phyloP scores from a whole-genome alignment of 2,888 invertebrate species.

The Drosophila mulleri region DNA sequence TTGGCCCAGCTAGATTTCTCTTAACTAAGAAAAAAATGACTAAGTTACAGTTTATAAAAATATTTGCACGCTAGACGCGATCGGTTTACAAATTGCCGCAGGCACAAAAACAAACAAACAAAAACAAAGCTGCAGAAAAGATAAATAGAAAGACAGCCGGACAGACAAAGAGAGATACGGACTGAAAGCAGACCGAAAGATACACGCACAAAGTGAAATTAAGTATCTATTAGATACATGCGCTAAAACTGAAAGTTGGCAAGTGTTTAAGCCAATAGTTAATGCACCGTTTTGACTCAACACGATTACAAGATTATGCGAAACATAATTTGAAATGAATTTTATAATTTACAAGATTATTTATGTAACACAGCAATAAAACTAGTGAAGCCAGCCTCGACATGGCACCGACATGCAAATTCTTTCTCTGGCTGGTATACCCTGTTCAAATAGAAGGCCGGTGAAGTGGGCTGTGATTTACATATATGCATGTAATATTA shows the following conservation, averaged over 20 bases:
- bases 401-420: slow-evolving; percentile 22
- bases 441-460: too few species aligned
- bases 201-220: slow-evolving; percentile 74
- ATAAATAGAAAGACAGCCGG: not conserved
- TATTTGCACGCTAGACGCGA: slow-evolving; percentile 74
- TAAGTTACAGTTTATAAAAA: slow-evolving; percentile 59
- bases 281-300: slow-evolving; percentile 32
- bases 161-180: slow-evolving; percentile 4
- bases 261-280: slow-evolving; percentile 13
- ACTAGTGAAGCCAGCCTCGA: slow-evolving; percentile 3
- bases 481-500: too few species aligned
- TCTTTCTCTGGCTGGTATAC: too few species aligned
- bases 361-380: slow-evolving; percentile 36
- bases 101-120: not conserved
- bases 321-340: slow-evolving; percentile 1
- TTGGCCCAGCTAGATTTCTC: slow-evolving; percentile 62
- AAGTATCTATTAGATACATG: slow-evolving; percentile 57
- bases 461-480: too few species aligned
- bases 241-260: slow-evolving; percentile 67
- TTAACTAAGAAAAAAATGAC: slow-evolving; percentile 25
- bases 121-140: not conserved
- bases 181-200: slow-evolving; percentile 17
- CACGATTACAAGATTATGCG: slow-evolving; percentile 1
- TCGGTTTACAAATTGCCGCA: slow-evolving; percentile 57
- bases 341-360: slow-evolving; percentile 1